Percentiles rank a stretch among this genome's conserved stretches.
Evolutionary conservation across 2,888 invertebrate genomes (phyloP).

Genomic region (Dexiosoma caninum): DNA sequence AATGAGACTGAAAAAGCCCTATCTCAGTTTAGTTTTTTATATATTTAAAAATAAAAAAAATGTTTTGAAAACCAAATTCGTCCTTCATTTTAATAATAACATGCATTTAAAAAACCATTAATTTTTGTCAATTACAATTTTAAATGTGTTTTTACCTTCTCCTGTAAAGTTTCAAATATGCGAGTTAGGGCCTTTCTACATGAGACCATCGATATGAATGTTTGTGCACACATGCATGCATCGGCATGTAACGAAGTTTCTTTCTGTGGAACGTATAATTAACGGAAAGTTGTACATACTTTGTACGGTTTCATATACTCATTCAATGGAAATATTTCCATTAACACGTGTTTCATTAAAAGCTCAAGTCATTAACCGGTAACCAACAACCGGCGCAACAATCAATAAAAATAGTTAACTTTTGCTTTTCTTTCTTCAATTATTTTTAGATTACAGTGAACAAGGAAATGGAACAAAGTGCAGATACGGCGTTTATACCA

Average conservation of each 20-base stretch:
- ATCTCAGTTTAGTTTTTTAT: no score
- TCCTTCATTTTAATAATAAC: no score
- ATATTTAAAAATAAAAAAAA: no score
- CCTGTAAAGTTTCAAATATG: no score
- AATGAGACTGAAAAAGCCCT: no score
- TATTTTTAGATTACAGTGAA: slow-evolving; percentile 44
- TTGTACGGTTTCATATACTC: slow-evolving; percentile 47
- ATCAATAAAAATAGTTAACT: background rate
- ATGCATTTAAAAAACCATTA: no score
- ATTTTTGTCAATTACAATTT: no score
- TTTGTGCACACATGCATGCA: background rate
- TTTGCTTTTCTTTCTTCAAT: background rate
- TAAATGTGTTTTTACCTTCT: no score
- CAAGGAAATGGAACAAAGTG: slow-evolving; percentile 70
- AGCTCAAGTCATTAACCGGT: slow-evolving; percentile 2
- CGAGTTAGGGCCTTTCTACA: no score
- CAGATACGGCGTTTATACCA: slow-evolving; percentile 82
- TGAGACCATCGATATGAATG: no score
- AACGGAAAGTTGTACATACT: background rate
- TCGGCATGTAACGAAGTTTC: background rate
- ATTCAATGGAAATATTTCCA: background rate
- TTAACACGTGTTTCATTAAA: background rate
- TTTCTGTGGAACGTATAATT: background rate
- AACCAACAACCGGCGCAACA: background rate
- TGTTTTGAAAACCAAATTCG: no score